Base-by-base conservation (phyloP, 2,113 vertebrate genomes). In the Bujurquina vittata region DNA sequence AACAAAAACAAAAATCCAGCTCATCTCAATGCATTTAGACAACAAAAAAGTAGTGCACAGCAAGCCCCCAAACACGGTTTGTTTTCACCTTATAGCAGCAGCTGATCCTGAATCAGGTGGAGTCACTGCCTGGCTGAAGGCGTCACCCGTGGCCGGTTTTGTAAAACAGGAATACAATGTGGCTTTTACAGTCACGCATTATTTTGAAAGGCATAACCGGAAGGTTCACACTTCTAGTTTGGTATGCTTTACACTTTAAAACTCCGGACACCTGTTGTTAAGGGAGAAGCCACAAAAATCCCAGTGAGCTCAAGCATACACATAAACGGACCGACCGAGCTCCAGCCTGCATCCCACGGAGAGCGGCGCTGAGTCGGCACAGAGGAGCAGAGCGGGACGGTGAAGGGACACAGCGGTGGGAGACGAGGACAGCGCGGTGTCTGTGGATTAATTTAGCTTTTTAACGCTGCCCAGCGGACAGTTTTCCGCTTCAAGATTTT, bases 231-330 rank as follows among this genome's bases (percentile, higher is more conserved):
- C 10, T 56, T 17, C 17, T 12, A 23, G 12, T 31, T 1, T 6
- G n/a, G 15, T 1, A 1, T 0, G 0, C 22, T 63, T 83, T 14
- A 1, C 22, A 10, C 5, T 59, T 80, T 49, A 80, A 78, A 75
- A 78, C 20, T 26, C 33, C 10, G n/a, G 74, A 73, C 93, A 93
- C 92, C 91, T 95, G 93, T 91, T 93, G 88, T 85, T 75, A 78
- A 55, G 59, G 75, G 79, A 78, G 84, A 72, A 77, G 4, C 43
- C 61, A 37, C 8, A 59, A 61, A 40, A 49, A 49, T 65, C 35
- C 75, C 2, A 3, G 33, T 40, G 31, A 29, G 33, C 37, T 52
- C 31, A 17, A 7, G 18, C 58, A 40, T 5, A 20, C 62, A 10
- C 74, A 20, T 29, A 14, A 29, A 23, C 76, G 5, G 20, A 33